phyloP scores from a whole-genome alignment of 2,888 invertebrate genomes.

The Eustalomyia histrio region DNA sequence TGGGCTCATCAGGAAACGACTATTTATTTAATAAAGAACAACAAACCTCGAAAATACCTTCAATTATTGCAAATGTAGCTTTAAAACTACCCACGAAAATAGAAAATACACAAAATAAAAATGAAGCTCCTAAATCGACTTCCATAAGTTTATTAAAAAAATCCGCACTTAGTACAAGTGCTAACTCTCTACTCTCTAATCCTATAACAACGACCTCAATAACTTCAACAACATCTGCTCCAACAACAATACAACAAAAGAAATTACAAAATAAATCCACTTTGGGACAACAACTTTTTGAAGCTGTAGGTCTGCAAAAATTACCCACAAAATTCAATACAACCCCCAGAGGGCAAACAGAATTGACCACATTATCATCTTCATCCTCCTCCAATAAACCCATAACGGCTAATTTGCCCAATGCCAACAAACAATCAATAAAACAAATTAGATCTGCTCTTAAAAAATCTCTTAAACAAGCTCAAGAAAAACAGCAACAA shows the following conservation, averaged over 20 bases:
- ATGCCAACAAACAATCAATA: conserved; percentile 67
- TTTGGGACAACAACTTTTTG: conserved; percentile 74
- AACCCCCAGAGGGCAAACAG: conserved; percentile 24
- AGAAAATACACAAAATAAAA: conserved; percentile 14
- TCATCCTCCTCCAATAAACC: no score
- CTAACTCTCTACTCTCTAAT: neutral
- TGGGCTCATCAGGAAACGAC: conserved; percentile 25
- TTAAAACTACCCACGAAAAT: conserved; percentile 63
- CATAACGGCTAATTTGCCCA: neutral
- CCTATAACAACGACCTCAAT: neutral
- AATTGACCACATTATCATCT: conserved; percentile 44
- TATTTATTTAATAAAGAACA: neutral
- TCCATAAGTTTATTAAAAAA: neutral
- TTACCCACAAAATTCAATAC: conserved; percentile 39
- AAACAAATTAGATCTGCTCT: conserved; percentile 71
- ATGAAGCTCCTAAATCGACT: neutral
- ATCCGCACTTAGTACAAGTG: neutral
- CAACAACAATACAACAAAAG: conserved; percentile 32
- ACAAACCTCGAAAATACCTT: conserved; percentile 19
- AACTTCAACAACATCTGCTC: neutral
- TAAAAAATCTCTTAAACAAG: conserved; percentile 74
- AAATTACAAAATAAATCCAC: conserved; percentile 60
- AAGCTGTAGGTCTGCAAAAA: conserved; percentile 74
- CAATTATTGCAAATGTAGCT: neutral
- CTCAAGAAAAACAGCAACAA: conserved; percentile 75